These are phyloP conservation scores for Ischnus inquisitorius DNA, from an alignment of 2,888 invertebrate species.

Conservation along the genomic window DNA sequence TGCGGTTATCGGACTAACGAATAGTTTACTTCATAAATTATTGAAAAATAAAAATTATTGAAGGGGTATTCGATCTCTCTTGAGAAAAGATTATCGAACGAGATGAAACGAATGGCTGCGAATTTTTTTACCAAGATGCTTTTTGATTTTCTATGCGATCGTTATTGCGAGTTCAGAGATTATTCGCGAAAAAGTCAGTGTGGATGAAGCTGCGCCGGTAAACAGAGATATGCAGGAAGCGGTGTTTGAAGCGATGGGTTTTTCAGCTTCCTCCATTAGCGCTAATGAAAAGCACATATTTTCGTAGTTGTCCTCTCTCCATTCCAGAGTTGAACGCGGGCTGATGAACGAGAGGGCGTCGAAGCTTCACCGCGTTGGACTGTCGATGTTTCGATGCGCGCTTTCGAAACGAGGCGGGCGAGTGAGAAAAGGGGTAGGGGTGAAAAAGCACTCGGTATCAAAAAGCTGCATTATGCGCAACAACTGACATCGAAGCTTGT, in stretches of 20 bases:
- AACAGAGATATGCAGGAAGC: background rate
- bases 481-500: conserved; percentile 36
- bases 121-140: background rate
- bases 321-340: background rate
- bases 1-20: background rate
- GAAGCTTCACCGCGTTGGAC: conserved; percentile 30
- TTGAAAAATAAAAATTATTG: background rate
- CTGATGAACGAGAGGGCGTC: conserved; percentile 47
- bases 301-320: conserved; percentile 16
- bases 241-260: conserved; percentile 34
- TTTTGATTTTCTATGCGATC: conserved; percentile 8
- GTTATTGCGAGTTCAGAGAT: conserved; percentile 24
- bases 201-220: conserved; percentile 17
- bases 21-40: background rate
- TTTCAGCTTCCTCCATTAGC: conserved; percentile 73
- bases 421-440: conserved; percentile 18
- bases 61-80: background rate
- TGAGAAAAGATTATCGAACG: background rate
- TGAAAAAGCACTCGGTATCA: conserved; percentile 37
- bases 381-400: conserved; percentile 55
- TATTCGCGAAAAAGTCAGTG: conserved; percentile 22
- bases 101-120: background rate
- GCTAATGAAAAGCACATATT: conserved; percentile 75
- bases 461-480: conserved; percentile 37
- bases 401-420: background rate